Conservation (phyloP, 2,113 vertebrate genomes). For the human region DNA sequence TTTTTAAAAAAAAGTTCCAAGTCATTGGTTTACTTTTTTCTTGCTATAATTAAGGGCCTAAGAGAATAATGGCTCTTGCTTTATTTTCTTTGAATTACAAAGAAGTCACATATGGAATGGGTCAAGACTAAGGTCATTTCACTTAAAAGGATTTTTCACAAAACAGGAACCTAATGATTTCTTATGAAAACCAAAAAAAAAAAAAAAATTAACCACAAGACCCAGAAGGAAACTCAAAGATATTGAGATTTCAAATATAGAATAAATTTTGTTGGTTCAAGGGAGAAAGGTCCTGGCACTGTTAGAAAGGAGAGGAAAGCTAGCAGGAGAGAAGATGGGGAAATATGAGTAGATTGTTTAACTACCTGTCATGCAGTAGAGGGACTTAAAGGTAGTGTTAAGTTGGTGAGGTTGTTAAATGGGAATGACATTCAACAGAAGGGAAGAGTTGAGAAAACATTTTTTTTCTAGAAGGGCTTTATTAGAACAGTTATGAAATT, state of each 20-base stretch:
- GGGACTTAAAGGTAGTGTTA: not conserved
- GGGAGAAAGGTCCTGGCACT: constrained; percentile 18
- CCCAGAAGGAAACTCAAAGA: constrained; percentile 14
- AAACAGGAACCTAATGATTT: constrained; percentile 30
- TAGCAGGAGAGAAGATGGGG: not conserved
- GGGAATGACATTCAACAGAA: not conserved
- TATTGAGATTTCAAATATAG: constrained; percentile 39
- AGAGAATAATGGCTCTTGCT: constrained; percentile 50
- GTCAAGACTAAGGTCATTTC: constrained; percentile 24
- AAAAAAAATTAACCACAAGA: not conserved
- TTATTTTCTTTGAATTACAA: constrained; percentile 41
- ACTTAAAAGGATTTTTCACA: constrained; percentile 42
- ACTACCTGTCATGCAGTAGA: not conserved
- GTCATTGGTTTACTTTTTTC: constrained; percentile 52
- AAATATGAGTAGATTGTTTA: not conserved
- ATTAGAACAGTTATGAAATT: no score
- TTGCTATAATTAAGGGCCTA: constrained; percentile 32
- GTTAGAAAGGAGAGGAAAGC: not conserved
- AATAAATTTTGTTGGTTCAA: constrained; percentile 34
- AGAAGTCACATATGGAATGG: constrained; percentile 35
- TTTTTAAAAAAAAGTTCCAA: not conserved
- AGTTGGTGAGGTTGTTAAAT: not conserved
- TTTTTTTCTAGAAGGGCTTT: not conserved
- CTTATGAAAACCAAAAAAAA: constrained; percentile 29
- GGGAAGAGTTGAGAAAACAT: not conserved